Conservation (phyloP, 2,113 vertebrate species). For the Saguinus imperator region DNA sequence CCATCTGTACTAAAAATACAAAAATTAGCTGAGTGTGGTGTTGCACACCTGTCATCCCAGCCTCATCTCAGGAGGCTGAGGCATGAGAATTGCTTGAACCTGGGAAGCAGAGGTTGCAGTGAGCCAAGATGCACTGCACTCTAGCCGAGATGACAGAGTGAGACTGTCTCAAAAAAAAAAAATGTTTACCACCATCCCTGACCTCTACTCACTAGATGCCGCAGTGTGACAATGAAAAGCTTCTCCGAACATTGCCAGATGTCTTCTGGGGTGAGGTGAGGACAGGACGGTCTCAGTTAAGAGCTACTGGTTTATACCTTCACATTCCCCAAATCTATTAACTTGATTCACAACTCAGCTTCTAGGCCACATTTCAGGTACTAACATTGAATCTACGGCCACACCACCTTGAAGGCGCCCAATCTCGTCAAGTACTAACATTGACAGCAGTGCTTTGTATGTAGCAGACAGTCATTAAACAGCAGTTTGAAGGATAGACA, state of each 20-base stretch:
- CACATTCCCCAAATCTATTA: not conserved
- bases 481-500: not conserved
- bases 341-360: not conserved
- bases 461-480: too few species aligned
- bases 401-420: too few species aligned
- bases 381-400: not conserved
- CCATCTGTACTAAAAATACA: too few species aligned
- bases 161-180: too few species aligned
- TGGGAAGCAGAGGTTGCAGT: too few species aligned
- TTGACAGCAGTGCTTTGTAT: not conserved
- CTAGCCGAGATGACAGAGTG: too few species aligned
- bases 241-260: not conserved
- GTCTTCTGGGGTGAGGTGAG: not conserved
- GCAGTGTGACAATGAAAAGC: not conserved
- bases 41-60: too few species aligned
- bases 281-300: fast-evolving
- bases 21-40: too few species aligned
- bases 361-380: not conserved
- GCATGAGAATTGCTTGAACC: too few species aligned
- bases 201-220: not conserved
- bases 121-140: too few species aligned
- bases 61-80: too few species aligned
- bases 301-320: not conserved
- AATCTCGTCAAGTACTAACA: not conserved
- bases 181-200: too few species aligned